phyloP scores from a whole-genome alignment of 2,113 vertebrate species.

The Chrysochloris asiatica region DNA sequence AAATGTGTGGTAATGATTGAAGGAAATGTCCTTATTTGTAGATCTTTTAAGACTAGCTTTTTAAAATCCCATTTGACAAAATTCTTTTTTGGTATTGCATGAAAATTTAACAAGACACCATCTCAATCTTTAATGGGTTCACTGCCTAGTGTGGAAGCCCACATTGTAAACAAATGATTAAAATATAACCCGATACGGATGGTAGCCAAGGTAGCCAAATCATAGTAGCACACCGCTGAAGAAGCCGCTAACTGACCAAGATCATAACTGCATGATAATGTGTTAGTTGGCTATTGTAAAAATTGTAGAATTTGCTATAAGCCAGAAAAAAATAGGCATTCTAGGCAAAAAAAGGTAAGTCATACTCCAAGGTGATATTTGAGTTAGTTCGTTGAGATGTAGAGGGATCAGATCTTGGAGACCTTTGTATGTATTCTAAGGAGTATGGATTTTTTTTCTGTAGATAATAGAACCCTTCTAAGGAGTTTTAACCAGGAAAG shows the following conservation, averaged over 20 bases:
- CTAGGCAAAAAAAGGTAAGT: not conserved
- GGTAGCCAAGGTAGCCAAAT: not conserved
- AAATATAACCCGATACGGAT: not conserved
- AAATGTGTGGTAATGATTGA: not conserved
- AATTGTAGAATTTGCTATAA: not conserved
- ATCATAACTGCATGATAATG: not conserved
- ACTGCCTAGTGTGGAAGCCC: not conserved
- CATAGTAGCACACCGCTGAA: not conserved
- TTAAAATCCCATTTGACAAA: not conserved
- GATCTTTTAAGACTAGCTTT: conserved; percentile 9
- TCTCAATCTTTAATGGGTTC: not conserved
- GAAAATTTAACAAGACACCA: not conserved
- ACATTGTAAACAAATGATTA: not conserved
- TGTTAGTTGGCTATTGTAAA: conserved; percentile 1
- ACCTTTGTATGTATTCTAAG: not conserved
- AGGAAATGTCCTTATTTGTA: conserved; percentile 23
- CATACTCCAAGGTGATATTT: not conserved
- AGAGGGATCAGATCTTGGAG: not conserved
- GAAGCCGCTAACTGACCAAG: not conserved
- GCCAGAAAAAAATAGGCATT: not conserved
- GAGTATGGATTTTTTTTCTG: not conserved
- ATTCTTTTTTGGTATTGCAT: not conserved
- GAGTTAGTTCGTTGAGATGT: not conserved
- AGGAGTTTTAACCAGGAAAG: conserved; percentile 36
- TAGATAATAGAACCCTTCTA: not conserved